Percentiles rank a stretch among this genome's conserved stretches.
phyloP scores from a whole-genome alignment of 1,140 invertebrate species.

The Metopolophium dirhodum region DNA sequence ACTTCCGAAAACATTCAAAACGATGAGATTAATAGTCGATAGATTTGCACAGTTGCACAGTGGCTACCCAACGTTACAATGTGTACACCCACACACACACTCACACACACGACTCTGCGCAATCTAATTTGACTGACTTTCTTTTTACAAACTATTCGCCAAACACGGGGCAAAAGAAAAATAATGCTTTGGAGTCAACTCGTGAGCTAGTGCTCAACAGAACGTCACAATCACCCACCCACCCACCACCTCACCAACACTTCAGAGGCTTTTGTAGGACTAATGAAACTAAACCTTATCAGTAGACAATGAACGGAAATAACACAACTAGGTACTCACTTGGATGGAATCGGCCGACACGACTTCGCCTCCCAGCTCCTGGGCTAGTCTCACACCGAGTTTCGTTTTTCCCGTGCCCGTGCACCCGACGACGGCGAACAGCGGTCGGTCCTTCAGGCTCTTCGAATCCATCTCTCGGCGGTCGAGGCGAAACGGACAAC shows the following conservation, averaged over 20 bases:
- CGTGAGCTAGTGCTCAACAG: neutral
- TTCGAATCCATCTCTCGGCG: neutral
- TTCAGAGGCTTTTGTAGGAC: neutral
- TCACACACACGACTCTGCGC: neutral
- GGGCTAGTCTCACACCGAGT: slow-evolving; percentile 88
- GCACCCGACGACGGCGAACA: slow-evolving; percentile 90
- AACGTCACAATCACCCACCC: too few relatives aligned
- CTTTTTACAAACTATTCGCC: neutral
- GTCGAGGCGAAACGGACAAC: neutral
- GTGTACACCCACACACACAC: neutral
- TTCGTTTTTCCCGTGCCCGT: slow-evolving; percentile 98
- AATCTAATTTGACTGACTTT: neutral
- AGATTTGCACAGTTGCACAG: too few relatives aligned
- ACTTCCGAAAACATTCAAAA: neutral
- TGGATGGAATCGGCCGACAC: slow-evolving; percentile 99
- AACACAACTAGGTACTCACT: slow-evolving; percentile 67
- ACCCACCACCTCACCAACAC: too few relatives aligned
- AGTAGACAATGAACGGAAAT: neutral
- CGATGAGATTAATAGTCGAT: neutral
- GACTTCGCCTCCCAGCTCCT: slow-evolving; percentile 90
- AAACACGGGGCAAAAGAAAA: neutral
- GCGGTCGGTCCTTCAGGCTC: slow-evolving; percentile 65
- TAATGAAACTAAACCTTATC: neutral
- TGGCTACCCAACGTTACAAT: neutral
- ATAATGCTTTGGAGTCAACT: neutral